Evolutionary conservation across 1,140 invertebrate species (phyloP).

Genomic region (Eurosta solidaginis): DNA sequence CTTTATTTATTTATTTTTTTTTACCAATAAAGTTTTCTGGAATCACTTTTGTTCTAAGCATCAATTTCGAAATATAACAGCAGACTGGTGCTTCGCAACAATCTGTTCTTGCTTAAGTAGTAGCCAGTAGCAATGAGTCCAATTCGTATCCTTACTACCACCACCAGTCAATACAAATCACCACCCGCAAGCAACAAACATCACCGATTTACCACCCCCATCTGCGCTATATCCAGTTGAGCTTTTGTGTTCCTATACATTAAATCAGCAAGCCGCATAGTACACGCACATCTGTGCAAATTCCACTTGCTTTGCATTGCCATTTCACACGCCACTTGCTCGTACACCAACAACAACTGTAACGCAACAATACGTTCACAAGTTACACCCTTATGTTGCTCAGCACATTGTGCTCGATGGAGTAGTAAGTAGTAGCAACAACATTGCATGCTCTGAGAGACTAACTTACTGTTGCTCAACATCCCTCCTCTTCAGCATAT

Average conservation of each 20-base stretch:
- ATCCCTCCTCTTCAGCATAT: neutral
- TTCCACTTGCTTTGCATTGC: conserved; percentile 38
- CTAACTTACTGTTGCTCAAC: neutral
- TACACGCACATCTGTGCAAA: conserved; percentile 58
- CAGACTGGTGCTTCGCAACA: conserved; percentile 54
- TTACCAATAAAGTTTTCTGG: neutral
- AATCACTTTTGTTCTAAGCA: conserved; percentile 27
- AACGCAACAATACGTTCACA: conserved; percentile 39
- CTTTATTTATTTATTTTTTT: neutral
- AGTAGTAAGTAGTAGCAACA: neutral
- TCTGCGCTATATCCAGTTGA: conserved; percentile 45
- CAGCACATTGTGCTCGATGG: neutral
- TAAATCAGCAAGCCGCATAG: conserved; percentile 50
- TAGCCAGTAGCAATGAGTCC: conserved; percentile 44
- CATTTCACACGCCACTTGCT: neutral
- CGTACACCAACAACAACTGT: neutral
- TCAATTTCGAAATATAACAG: conserved; percentile 49
- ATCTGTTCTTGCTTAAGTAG: conserved; percentile 60
- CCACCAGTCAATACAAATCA: too few relatives aligned
- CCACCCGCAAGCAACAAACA: too few relatives aligned
- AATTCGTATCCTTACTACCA: neutral
- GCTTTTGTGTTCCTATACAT: conserved; percentile 49
- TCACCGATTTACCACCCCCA: conserved; percentile 21
- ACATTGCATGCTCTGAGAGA: neutral
- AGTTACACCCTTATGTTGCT: conserved; percentile 9